Base-by-base conservation (phyloP, 2,888 invertebrate genomes). In the Laspeyria flexula region DNA sequence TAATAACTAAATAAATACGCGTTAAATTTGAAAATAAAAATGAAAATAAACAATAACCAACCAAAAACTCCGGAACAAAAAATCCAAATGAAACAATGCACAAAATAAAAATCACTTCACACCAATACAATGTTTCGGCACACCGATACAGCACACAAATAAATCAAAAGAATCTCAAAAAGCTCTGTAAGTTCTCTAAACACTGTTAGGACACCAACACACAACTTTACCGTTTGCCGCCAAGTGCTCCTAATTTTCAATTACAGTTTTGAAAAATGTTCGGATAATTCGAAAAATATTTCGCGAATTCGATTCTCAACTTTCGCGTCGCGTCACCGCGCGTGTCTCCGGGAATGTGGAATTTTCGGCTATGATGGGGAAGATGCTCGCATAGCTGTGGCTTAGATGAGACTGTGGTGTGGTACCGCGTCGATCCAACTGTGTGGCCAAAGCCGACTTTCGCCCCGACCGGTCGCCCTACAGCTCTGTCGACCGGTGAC, bases 381-480 rank as follows among this genome's bases (percentile, higher is more conserved):
- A 82, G 92, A 92, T 92, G 92, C 81, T 86, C 88, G 84, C 92
- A 90, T 91, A 90, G 90, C 92, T 86, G 86, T 83, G 87, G 92
- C 86, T 91, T 90, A 90, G 88, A 90, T 86, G 90, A 90, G 92
- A 92, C 92, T 92, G 92, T 91, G 88, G 83, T 85, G 81, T 75
- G 83, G 79, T 83, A 76, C 83, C 83, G 87, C 86, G 83, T 75
- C 86, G 81, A 77, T 79, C 85, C 85, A 83, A 83, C 85, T 81
- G 86, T 85, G 85, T 85, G 83, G 83, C 87, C 87, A 76, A 70
- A 74, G 81, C 77, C 87, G 89, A 91, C 91, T 90, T 89, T 89
- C 91, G 91, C 90, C 89, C 90, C 91, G 88, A 92, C 90, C 88
- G 85, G 90, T 91, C 89, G 91, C 89, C 89, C 90, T 84, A 91